Percentiles rank a stretch among this genome's conserved stretches.
Evolutionary conservation across 2,888 invertebrate genomes (phyloP).

Genomic region (Prosopocoilus inquinatus): DNA sequence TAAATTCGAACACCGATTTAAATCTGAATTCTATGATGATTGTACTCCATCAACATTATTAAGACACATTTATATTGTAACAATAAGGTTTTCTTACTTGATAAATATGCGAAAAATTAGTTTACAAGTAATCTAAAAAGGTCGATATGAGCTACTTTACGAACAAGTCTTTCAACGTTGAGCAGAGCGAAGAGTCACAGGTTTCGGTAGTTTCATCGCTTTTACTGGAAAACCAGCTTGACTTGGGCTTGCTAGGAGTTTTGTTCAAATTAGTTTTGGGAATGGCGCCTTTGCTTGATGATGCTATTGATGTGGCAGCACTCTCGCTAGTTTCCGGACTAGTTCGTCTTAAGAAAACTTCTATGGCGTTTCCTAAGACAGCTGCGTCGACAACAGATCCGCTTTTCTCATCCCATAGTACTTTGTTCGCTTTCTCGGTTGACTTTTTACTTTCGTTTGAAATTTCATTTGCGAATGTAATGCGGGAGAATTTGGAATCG

Average conservation of each 20-base stretch:
- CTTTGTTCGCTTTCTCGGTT: slow-evolving; percentile 56
- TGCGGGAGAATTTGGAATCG: slow-evolving; percentile 50
- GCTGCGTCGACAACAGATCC: slow-evolving; percentile 79
- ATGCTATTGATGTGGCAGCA: slow-evolving; percentile 25
- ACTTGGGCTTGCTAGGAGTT: slow-evolving; percentile 40
- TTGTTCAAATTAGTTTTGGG: slow-evolving; percentile 44
- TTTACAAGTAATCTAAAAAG: slow-evolving; percentile 21
- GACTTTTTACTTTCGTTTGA: slow-evolving; percentile 40
- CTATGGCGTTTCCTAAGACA: slow-evolving; percentile 79
- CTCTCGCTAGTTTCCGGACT: slow-evolving; percentile 51
- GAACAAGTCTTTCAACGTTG: slow-evolving; percentile 82
- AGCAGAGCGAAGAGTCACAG: slow-evolving; percentile 79
- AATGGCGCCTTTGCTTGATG: slow-evolving; percentile 45
- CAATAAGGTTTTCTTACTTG: slow-evolving; percentile 26
- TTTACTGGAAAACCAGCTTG: slow-evolving; percentile 60
- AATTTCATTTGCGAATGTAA: slow-evolving; percentile 61
- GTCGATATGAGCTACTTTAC: slow-evolving; percentile 64
- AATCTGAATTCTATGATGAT: slow-evolving; percentile 25
- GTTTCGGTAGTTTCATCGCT: slow-evolving; percentile 65
- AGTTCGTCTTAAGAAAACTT: slow-evolving; percentile 71
- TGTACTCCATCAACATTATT: slow-evolving; percentile 36
- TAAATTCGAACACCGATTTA: background rate
- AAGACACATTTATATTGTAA: slow-evolving; percentile 44
- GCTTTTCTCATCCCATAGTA: slow-evolving; percentile 73
- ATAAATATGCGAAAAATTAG: background rate